These are phyloP conservation scores for Holothuria scabra DNA, from an alignment of 53 echinoderm and acorn worm genomes.

Conservation along the genomic window DNA sequence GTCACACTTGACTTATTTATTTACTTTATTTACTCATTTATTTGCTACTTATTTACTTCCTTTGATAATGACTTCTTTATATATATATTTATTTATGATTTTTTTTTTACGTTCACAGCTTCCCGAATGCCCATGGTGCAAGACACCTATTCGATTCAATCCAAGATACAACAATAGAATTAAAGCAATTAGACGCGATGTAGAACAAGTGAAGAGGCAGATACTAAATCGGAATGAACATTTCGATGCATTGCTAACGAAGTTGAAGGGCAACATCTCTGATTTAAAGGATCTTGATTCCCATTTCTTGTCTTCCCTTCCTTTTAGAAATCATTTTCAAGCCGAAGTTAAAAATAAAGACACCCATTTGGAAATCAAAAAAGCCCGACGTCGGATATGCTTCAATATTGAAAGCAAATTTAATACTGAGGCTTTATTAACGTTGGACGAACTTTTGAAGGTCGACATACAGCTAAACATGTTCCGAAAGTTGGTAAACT, in stretches of 20 bases:
- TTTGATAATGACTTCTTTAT: too few species aligned
- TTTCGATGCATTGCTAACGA: not conserved
- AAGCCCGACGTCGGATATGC: not conserved
- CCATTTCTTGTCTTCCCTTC: not conserved
- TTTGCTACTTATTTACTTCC: too few species aligned
- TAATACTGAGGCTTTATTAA: not conserved
- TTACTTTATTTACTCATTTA: too few species aligned
- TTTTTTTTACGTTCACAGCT: slow-evolving; percentile 26
- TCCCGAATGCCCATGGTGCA: slow-evolving; percentile 78
- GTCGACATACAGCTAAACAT: not conserved
- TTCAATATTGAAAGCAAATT: not conserved
- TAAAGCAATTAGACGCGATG: slow-evolving; percentile 38
- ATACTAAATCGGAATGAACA: slow-evolving; percentile 26
- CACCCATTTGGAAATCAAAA: not conserved
- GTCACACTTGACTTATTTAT: too few species aligned
- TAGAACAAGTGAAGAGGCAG: slow-evolving; percentile 52
- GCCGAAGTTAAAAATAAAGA: not conserved
- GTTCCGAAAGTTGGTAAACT: not conserved
- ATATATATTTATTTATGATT: too few species aligned
- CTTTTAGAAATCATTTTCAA: too few species aligned
- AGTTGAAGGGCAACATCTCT: not conserved
- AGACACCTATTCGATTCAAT: slow-evolving; percentile 63
- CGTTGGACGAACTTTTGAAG: not conserved
- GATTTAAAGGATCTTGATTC: not conserved
- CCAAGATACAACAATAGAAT: slow-evolving; percentile 71